Evolutionary conservation across 2,113 vertebrate genomes (phyloP).

Genomic region (Chionomys nivalis): DNA sequence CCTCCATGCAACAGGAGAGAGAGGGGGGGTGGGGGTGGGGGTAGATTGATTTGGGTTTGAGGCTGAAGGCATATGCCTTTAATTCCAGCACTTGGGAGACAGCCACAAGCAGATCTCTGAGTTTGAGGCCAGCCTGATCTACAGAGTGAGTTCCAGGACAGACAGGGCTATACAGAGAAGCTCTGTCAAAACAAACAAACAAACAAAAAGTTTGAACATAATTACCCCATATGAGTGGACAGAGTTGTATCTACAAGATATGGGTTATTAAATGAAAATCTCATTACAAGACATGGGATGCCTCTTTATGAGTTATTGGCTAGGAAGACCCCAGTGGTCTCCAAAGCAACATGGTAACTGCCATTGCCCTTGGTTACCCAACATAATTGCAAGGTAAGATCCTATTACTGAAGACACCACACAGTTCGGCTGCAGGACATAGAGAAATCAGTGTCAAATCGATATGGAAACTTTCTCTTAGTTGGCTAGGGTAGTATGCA

Average conservation of each 20-base stretch:
- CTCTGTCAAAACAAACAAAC: too few species aligned
- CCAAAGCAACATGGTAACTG: not conserved
- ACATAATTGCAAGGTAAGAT: not conserved
- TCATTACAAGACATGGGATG: too few species aligned
- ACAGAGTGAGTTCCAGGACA: too few species aligned
- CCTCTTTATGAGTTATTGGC: not conserved
- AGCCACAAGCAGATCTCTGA: too few species aligned
- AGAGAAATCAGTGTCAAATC: not conserved
- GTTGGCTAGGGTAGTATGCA: not conserved
- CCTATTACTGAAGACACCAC: not conserved
- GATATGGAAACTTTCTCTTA: not conserved
- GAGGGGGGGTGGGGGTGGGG: too few species aligned
- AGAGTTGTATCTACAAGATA: not conserved
- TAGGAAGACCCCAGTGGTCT: not conserved
- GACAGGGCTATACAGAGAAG: too few species aligned
- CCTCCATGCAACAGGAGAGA: too few species aligned
- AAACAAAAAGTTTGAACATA: not conserved
- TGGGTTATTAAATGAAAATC: not conserved
- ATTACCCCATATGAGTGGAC: not conserved
- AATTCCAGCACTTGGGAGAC: too few species aligned
- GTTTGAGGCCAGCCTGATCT: too few species aligned
- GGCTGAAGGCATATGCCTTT: too few species aligned
- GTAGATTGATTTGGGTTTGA: too few species aligned
- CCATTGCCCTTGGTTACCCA: not conserved
- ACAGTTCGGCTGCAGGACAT: not conserved